phyloP scores from a whole-genome alignment of 2,888 invertebrate genomes.

The Caenorhabditis imperialis region DNA sequence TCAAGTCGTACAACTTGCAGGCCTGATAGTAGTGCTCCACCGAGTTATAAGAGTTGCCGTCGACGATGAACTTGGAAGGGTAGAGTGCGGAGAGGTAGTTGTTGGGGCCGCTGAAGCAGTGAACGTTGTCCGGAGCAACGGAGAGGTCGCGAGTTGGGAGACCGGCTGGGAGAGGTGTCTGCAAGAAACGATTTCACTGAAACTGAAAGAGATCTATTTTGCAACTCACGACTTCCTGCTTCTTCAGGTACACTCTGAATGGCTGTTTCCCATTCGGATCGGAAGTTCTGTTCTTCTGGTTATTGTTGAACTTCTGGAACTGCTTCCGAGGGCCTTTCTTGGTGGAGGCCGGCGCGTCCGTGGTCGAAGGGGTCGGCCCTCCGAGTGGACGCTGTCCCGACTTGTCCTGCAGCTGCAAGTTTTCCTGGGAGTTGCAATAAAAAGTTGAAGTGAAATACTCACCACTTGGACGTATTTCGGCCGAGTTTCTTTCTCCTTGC shows the following conservation, averaged over 20 bases:
- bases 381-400: no score
- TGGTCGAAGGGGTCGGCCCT: no score
- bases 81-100: constrained; percentile 42
- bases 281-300: background rate
- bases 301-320: background rate
- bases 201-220: no score
- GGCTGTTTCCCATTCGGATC: constrained; percentile 25
- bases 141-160: constrained; percentile 1
- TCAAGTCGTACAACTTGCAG: constrained; percentile 66
- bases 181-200: background rate
- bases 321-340: no score
- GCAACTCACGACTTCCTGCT: constrained; percentile 17
- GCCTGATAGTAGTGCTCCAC: constrained; percentile 76
- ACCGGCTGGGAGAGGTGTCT: constrained; percentile 16
- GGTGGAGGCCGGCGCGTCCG: no score
- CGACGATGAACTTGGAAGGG: constrained; percentile 50
- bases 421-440: background rate
- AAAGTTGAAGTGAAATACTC: background rate
- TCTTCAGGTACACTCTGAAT: constrained; percentile 12
- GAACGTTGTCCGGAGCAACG: constrained; percentile 24
- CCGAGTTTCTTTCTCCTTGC: constrained; percentile 3
- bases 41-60: constrained; percentile 67
- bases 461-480: constrained; percentile 41
- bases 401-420: constrained; percentile 26
- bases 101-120: constrained; percentile 36